These are phyloP conservation scores for Argyrosomus japonicus DNA, from an alignment of 2,113 vertebrate genomes.

Conservation along the genomic window DNA sequence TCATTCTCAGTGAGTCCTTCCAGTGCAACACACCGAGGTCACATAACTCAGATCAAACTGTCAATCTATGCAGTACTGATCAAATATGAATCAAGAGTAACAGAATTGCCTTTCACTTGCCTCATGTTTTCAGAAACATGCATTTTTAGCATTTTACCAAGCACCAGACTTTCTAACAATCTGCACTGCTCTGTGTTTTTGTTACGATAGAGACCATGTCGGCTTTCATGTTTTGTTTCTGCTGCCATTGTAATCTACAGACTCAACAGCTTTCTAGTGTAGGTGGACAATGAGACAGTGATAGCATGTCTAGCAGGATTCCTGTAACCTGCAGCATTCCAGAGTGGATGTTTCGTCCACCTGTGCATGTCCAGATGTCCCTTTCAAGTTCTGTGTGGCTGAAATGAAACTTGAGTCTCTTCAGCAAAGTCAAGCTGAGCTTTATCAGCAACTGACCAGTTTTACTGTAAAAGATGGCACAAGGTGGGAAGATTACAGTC, in stretches of 20 bases:
- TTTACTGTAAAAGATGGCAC: constrained; percentile 12
- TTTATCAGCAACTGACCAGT: not conserved
- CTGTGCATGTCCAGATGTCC: no score
- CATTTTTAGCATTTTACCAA: not conserved
- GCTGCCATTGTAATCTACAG: not conserved
- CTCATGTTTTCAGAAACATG: no score
- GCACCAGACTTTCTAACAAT: not conserved
- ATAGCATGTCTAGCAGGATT: not conserved
- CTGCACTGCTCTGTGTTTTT: not conserved
- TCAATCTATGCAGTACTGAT: no score
- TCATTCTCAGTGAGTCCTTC: no score
- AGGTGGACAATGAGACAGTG: not conserved
- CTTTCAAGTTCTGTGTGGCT: not conserved
- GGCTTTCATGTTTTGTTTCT: not conserved
- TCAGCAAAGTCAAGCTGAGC: not conserved
- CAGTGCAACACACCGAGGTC: no score
- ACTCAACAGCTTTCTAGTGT: not conserved
- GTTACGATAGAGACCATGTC: not conserved
- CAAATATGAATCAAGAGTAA: no score
- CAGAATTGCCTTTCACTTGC: no score
- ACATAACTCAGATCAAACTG: no score
- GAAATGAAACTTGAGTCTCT: not conserved
- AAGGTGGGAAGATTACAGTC: constrained; percentile 9
- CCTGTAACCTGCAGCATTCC: no score
- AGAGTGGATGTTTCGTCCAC: not conserved